phyloP scores from a whole-genome alignment of 2,797 vertebrate species.

The Thaleichthys pacificus region DNA sequence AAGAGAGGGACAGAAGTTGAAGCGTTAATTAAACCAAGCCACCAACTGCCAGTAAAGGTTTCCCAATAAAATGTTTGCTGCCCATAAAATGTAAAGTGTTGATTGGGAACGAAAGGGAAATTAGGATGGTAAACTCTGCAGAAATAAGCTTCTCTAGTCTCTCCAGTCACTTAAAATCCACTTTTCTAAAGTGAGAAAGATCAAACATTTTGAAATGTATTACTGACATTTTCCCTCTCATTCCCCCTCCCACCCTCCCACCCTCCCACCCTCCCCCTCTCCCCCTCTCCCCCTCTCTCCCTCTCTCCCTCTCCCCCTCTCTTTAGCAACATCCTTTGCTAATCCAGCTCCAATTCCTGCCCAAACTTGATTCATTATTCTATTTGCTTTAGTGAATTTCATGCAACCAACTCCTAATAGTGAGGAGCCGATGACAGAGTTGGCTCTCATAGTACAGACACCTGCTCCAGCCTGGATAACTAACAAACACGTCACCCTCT shows the following conservation, averaged over 20 bases:
- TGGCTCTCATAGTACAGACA: conserved; percentile 40
- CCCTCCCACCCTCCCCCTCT: neutral
- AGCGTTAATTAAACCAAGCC: conserved; percentile 92
- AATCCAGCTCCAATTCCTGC: conserved; percentile 6
- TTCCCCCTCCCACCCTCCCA: neutral
- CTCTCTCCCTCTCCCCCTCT: neutral
- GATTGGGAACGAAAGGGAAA: conserved; percentile 53
- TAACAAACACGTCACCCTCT: conserved; percentile 47
- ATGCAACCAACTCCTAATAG: conserved; percentile 12
- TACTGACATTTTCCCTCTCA: neutral
- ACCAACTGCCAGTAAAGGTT: conserved; percentile 83
- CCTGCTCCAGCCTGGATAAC: conserved; percentile 37
- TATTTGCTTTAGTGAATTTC: conserved; percentile 29
- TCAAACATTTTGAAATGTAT: neutral
- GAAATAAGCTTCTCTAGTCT: conserved; percentile 15
- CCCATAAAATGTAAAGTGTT: conserved; percentile 71
- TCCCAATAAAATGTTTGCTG: conserved; percentile 63
- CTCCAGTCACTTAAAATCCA: conserved; percentile 5
- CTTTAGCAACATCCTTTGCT: conserved; percentile 11
- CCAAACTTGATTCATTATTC: conserved; percentile 28
- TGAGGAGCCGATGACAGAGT: conserved; percentile 15
- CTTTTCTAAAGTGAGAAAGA: conserved; percentile 33
- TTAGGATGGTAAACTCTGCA: conserved; percentile 10
- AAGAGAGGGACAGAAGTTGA: conserved; percentile 86
- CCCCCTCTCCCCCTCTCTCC: neutral